Base-by-base conservation (phyloP, 2,797 vertebrate genomes). In the Amblyopsis hoosieri region DNA sequence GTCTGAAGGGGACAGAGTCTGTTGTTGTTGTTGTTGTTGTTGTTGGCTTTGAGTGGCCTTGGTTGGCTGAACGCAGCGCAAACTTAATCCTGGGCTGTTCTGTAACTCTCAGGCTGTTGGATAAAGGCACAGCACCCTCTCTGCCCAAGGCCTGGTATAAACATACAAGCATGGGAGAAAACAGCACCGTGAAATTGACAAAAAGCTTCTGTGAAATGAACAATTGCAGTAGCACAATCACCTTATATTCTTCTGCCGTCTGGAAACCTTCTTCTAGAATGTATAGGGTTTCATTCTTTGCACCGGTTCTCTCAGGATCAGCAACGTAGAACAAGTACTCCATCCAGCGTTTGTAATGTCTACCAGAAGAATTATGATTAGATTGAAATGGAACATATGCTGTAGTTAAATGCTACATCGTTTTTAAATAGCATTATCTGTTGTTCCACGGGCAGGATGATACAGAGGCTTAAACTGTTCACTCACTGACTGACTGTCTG, bases 251-350 rank as follows among this genome's bases (percentile, higher is more conserved):
- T 67, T 91, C 79, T 15, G 81, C 78, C 13, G 86, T 82, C 84
- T 87, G 87, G 73, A 97, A 97, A 47, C 93, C 94, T 64, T 91
- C 86, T 76, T 95, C 93, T 59, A 94, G 66, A 72, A 95, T 90
- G 54, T 84, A 65, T 3, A 95, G 75, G 60, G 94, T 81, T 23
- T 94, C 90, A 42, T 92, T 91, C 61, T 86, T 91, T 72, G 92
- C 91, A 57, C 79, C 60, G 15, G 69, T 64, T 60, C 69, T 67
- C 75, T 92, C 87, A 57, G 92, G 88, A 69, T 94, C 91, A 65
- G 87, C 70, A 8, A 91, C 45, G 51, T 94, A 94, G 87, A 95
- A 95, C 59, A 97, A 92, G 79, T 92, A 93, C 60, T 96, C 93
- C 71, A 93, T 71, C 70, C 83, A 88, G 63, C 89, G 90, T 77